Base-by-base conservation (phyloP, 1,140 invertebrate species). In the Drosophila navojoa region DNA sequence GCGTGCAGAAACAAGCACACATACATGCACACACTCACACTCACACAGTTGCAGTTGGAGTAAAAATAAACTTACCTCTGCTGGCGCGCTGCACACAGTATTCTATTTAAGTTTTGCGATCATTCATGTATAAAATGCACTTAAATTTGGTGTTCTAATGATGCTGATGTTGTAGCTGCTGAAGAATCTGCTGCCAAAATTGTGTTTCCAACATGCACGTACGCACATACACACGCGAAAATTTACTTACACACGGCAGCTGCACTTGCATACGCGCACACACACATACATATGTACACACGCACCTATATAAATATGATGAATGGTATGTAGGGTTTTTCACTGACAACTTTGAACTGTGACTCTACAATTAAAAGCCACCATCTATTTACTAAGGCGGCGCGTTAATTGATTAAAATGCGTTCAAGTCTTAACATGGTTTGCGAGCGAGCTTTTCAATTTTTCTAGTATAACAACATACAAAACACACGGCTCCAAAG, bases 401-500 rank as follows among this genome's bases (percentile, higher is more conserved):
- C 71, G 27, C 59, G 29, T 53, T 4, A 69, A 49, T 69, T 57
- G 57, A 10, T 62, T 53, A 40, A 61, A 29, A 44, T 16, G 27
- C 53, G 53, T 59, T 76, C 29, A 61, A 53, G 45, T 58, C 40
- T 59, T 74, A 60, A 70, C 75, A 77, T 77, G 59, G 42, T 27
- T 70, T 64, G 38, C 32, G 49, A 42, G 15, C 59, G 27, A 32
- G 64, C 61, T 77, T 85, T 84, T 85, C 81, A 85, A 73, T 85
- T 85, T 85, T 85, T 62, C 57, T 72, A 63, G 72, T 67, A 69
- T 71, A 79, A 72, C 73, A 75, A 68, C 52, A 71, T 32, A 79
- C 54, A 85, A 74, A 85, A 80, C 73, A 84, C 70, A 80, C 73
- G 62, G 68, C 71, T 52, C 71, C 71, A 75, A 58, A 49, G 60